Percentiles rank a stretch among this genome's conserved stretches.
phyloP scores from a whole-genome alignment of 2,113 vertebrate genomes.

The Pelobates fuscus region DNA sequence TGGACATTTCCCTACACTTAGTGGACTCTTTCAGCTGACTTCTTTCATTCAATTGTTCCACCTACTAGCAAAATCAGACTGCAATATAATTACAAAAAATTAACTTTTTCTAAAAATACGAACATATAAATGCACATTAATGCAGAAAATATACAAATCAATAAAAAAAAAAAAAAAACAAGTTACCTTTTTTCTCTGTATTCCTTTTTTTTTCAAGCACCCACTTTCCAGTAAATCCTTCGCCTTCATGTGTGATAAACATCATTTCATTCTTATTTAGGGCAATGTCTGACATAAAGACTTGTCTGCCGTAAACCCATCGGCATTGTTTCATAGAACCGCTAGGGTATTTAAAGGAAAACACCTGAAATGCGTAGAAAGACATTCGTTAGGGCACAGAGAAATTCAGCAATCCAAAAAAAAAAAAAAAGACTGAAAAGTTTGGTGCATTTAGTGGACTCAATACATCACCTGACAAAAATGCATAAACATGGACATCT shows the following conservation, averaged over 20 bases:
- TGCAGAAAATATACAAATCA: too few relatives aligned
- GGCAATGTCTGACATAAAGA: constrained; percentile 91
- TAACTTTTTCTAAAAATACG: too few relatives aligned
- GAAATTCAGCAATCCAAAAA: too few relatives aligned
- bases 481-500: background rate
- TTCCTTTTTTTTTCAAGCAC: constrained; percentile 80
- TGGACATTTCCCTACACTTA: too few relatives aligned
- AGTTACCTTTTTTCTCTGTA: constrained; percentile 86
- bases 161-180: too few relatives aligned
- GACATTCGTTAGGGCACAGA: too few relatives aligned
- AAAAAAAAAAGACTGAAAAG: constrained; percentile 28
- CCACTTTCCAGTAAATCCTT: constrained; percentile 91
- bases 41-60: too few relatives aligned
- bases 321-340: constrained; percentile 84
- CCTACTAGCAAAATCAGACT: too few relatives aligned
- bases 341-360: constrained; percentile 85
- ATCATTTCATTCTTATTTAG: constrained; percentile 86
- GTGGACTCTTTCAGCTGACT: too few relatives aligned
- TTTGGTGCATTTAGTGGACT: background rate
- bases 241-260: constrained; percentile 91
- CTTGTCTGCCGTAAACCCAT: constrained; percentile 92
- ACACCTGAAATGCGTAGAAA: constrained; percentile 84
- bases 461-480: background rate
- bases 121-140: too few relatives aligned
- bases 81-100: too few relatives aligned